These are phyloP conservation scores for Cheilosia soror DNA, from an alignment of 2,888 invertebrate species.

Conservation along the genomic window DNA sequence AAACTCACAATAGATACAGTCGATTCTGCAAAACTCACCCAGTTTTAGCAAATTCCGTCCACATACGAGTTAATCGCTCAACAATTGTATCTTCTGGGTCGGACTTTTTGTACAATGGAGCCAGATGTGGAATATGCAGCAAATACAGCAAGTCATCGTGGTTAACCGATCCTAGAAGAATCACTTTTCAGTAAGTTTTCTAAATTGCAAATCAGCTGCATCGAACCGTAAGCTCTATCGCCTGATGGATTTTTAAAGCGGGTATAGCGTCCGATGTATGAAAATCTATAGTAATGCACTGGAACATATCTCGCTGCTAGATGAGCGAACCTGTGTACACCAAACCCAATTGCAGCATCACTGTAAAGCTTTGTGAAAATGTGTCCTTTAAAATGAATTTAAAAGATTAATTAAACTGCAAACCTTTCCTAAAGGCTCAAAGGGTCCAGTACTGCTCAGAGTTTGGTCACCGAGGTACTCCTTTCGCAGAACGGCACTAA, in stretches of 20 bases:
- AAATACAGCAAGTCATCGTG: constrained; percentile 84
- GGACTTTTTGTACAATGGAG: constrained; percentile 80
- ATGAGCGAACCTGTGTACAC: constrained; percentile 86
- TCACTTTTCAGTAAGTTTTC: no score
- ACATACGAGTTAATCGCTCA: constrained; percentile 83
- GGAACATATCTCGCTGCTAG: constrained; percentile 85
- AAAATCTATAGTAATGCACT: constrained; percentile 87
- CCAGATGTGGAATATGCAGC: constrained; percentile 78
- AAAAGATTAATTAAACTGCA: no score
- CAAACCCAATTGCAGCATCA: constrained; percentile 86
- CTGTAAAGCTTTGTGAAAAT: constrained; percentile 84
- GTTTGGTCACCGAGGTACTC: constrained; percentile 77
- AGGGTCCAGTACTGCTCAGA: constrained; percentile 72
- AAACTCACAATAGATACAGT: no score
- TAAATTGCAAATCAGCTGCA: neutral
- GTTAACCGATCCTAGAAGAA: constrained; percentile 82
- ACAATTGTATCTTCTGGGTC: constrained; percentile 84
- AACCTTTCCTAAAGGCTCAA: constrained; percentile 77
- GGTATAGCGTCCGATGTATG: constrained; percentile 86
- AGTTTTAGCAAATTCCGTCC: constrained; percentile 82
- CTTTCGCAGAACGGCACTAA: constrained; percentile 77
- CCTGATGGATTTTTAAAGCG: constrained; percentile 84
- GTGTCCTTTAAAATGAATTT: neutral
- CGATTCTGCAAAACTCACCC: constrained; percentile 58
- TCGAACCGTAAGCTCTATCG: constrained; percentile 84